A percentile compares a stretch with the other conserved stretches of the same genome.
These are phyloP conservation scores for Polypedilum vanderplanki DNA, from an alignment of 1,140 invertebrate species.

Conservation along the genomic window DNA sequence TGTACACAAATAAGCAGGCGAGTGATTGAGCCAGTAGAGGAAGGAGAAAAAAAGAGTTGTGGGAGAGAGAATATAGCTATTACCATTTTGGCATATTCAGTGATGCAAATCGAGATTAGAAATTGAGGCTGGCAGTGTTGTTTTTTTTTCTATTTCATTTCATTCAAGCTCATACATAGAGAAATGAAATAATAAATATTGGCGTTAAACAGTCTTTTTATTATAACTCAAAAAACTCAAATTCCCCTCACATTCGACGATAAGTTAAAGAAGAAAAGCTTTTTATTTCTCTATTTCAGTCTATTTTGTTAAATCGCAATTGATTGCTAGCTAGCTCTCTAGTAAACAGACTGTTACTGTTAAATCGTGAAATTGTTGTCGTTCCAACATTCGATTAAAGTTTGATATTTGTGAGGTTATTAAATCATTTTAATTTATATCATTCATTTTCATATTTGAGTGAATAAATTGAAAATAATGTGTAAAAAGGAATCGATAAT, in stretches of 20 bases:
- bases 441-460: no score
- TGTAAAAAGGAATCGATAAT: no score
- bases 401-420: no score
- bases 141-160: neutral
- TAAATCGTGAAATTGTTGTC: neutral
- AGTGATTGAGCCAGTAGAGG: no score
- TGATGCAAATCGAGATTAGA: conserved; percentile 18
- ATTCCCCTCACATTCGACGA: neutral
- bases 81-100: conserved; percentile 11
- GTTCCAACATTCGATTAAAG: neutral
- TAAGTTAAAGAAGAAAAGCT: neutral
- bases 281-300: neutral
- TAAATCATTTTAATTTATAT: no score
- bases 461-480: no score
- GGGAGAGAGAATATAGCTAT: neutral
- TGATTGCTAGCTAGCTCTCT: neutral
- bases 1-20: no score
- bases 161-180: neutral
- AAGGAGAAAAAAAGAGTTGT: conserved; percentile 8
- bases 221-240: neutral
- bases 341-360: no score
- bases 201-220: conserved; percentile 11
- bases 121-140: neutral
- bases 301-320: neutral
- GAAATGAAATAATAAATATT: neutral